Conservation (phyloP, 2,888 invertebrate genomes). For the Camptogramma bilineatum region DNA sequence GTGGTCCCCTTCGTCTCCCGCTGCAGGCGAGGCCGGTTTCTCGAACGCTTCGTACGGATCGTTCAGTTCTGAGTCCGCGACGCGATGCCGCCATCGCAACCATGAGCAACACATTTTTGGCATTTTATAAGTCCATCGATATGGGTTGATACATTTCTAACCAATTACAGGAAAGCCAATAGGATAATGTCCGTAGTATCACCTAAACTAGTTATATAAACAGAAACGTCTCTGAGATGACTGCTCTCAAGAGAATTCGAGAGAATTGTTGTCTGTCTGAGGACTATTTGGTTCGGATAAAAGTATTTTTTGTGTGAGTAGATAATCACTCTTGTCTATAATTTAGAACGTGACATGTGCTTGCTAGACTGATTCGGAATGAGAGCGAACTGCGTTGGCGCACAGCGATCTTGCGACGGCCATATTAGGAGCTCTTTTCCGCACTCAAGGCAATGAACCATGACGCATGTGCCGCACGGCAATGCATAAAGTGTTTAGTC, state of each 20-base stretch:
- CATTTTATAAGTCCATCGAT: conserved; percentile 44
- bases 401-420: conserved; percentile 73
- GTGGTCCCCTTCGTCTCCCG: conserved; percentile 54
- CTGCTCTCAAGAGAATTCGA: too few relatives aligned
- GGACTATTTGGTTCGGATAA: neutral
- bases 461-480: conserved; percentile 66
- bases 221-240: neutral
- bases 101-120: conserved; percentile 80
- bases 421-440: conserved; percentile 82
- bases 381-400: conserved; percentile 73
- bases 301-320: conserved; percentile 11
- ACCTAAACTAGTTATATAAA: neutral
- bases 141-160: conserved; percentile 10
- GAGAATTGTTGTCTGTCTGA: neutral
- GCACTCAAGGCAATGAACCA: conserved; percentile 83
- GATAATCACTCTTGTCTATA: conserved; percentile 17
- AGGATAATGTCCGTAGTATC: neutral
- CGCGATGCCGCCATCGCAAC: conserved; percentile 74
- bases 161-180: neutral
- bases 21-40: conserved; percentile 52
- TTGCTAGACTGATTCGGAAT: conserved; percentile 70
- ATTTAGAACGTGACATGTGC: conserved; percentile 55
- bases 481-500: conserved; percentile 35
- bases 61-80: conserved; percentile 68
- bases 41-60: conserved; percentile 68